Base-by-base conservation (phyloP, 2,113 vertebrate genomes). In the Lampris megalopsis region DNA sequence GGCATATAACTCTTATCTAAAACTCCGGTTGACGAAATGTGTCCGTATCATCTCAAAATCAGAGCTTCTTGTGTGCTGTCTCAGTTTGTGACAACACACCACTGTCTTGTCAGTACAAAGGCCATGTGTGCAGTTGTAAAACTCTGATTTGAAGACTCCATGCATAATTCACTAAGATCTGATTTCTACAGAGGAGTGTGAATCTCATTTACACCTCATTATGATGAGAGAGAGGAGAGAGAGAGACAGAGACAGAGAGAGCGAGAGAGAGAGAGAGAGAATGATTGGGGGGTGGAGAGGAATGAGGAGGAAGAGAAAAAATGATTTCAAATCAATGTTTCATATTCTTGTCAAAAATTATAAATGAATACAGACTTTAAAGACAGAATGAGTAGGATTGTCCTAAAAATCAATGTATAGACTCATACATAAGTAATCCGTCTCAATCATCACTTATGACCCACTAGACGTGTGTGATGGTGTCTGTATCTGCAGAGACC, bases 201-300 rank as follows among this genome's bases (percentile, higher is more conserved):
- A 73, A 71, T 84, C 62, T 87, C 58, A 81, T 84, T 73, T 77
- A 53, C 48, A 58, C 56, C 63, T 86, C 69, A 77, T 85, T 83
- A 81, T 49, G 43, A 56, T 38, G 66, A 69, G n/a, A 42, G 53
- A 54, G n/a, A 63, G 36, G 6, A 70, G 5, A 40, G 45, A 11
- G 5, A 43, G 41, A 13, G 24, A 52, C 53, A 9, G 37, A 43
- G 38, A 68, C 47, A 56, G 41, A 67, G 50, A 40, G 45, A 11
- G 5, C 13, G 41, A 13, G 24, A 52, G 58, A 9, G 37, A 43
- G 38, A 68, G 48, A 56, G 41, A 67, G 50, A 54, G 50, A 49
- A 52, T 3, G 10, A 43, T 7, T 42, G 4, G 6, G 52, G 41
- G 69, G 56, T 50, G n/a, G 53, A 63, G 57, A 57, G 58, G 53